These are phyloP conservation scores for Varroa destructor DNA, from an alignment of 1,140 invertebrate species.

Conservation along the genomic window DNA sequence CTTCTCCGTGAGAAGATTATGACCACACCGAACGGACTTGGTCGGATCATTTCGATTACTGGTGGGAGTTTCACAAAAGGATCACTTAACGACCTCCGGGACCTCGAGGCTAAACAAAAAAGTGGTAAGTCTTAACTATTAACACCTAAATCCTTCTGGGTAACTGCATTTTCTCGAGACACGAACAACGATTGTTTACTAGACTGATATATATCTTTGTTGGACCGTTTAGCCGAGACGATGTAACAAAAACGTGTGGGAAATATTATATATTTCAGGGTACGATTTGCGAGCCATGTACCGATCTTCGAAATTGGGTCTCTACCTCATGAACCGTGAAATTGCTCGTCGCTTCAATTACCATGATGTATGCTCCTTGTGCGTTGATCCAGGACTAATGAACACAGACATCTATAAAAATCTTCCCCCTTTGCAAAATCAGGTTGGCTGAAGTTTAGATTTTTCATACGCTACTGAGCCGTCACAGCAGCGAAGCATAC, in stretches of 20 bases:
- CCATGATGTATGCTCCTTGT: constrained; percentile 30
- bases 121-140: constrained; percentile 34
- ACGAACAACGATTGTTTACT: no score
- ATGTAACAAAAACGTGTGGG: no score
- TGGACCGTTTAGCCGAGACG: no score
- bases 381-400: constrained; percentile 32
- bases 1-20: constrained; percentile 55
- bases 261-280: constrained; percentile 31
- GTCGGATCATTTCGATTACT: constrained; percentile 42
- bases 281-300: constrained; percentile 49
- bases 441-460: background rate
- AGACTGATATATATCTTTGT: no score
- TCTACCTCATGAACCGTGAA: constrained; percentile 54
- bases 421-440: constrained; percentile 1
- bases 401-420: constrained; percentile 20
- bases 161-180: no score
- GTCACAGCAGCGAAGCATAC: no score
- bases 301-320: constrained; percentile 62
- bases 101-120: constrained; percentile 49
- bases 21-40: constrained; percentile 39
- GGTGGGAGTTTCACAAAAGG: constrained; percentile 47
- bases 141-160: no score
- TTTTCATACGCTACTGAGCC: background rate
- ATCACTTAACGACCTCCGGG: constrained; percentile 53
- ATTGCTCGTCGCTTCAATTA: constrained; percentile 45